Conservation (phyloP, 2,888 invertebrate genomes). For the Branchellion lobata region DNA sequence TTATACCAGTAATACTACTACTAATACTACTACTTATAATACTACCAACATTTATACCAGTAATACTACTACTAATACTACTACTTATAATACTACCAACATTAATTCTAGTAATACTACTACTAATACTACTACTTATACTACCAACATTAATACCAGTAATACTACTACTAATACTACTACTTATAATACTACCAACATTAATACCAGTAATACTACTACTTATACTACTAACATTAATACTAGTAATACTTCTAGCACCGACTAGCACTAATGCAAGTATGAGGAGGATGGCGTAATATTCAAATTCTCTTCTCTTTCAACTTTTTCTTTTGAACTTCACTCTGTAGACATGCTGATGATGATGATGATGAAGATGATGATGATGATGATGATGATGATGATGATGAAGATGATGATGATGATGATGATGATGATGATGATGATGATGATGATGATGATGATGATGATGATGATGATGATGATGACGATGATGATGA, state of each 20-base stretch:
- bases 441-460: slow-evolving; percentile 19
- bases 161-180: no score
- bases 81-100: no score
- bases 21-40: not conserved
- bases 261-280: no score
- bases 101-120: no score
- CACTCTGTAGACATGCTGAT: no score
- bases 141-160: no score
- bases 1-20: not conserved
- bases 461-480: slow-evolving; percentile 35
- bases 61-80: not conserved
- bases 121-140: no score
- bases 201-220: no score
- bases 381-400: slow-evolving; percentile 37
- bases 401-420: slow-evolving; percentile 33
- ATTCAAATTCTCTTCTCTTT: not conserved
- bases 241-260: no score
- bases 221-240: no score
- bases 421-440: slow-evolving; percentile 8
- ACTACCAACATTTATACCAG: not conserved
- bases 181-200: no score
- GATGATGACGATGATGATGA: slow-evolving; percentile 32
- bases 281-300: no score
- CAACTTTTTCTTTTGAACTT: not conserved
- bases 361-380: slow-evolving; percentile 29